These are phyloP conservation scores for Oopsacas minuta DNA, from an alignment of 37 sponge, comb jelly and placozoan genomes.

Conservation along the genomic window DNA sequence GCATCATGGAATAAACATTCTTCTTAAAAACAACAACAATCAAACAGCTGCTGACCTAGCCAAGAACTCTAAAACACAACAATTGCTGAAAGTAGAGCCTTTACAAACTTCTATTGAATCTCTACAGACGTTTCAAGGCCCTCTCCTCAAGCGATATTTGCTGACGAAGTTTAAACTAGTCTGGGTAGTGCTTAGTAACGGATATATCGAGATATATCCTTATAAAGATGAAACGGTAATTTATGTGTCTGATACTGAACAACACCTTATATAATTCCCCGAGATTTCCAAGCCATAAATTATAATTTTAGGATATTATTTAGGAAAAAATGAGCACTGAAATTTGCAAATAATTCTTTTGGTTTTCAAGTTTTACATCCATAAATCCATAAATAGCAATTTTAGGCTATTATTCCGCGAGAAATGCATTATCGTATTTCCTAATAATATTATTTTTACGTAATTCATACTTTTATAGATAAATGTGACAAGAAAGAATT, in stretches of 20 bases:
- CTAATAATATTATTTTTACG: neutral
- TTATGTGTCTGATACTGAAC: no score
- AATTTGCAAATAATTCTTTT: no score
- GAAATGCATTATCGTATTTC: no score
- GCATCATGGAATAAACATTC: neutral
- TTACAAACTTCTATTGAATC: neutral
- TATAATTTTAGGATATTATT: no score
- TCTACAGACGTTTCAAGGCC: neutral
- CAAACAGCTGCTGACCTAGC: neutral
- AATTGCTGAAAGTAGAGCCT: neutral
- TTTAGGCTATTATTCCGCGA: no score
- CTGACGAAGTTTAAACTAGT: neutral
- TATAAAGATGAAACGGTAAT: neutral
- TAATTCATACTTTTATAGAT: neutral
- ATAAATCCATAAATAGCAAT: no score
- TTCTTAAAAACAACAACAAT: neutral
- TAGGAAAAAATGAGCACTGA: no score
- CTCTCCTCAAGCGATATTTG: neutral
- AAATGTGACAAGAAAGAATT: neutral
- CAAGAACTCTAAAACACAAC: conserved; percentile 7
- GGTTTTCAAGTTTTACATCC: no score
- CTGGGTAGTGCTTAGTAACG: neutral
- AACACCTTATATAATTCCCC: no score
- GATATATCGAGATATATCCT: neutral
- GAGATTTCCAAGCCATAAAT: no score